phyloP scores from a whole-genome alignment of 2,797 vertebrate genomes.

The Sebastes itinus region DNA sequence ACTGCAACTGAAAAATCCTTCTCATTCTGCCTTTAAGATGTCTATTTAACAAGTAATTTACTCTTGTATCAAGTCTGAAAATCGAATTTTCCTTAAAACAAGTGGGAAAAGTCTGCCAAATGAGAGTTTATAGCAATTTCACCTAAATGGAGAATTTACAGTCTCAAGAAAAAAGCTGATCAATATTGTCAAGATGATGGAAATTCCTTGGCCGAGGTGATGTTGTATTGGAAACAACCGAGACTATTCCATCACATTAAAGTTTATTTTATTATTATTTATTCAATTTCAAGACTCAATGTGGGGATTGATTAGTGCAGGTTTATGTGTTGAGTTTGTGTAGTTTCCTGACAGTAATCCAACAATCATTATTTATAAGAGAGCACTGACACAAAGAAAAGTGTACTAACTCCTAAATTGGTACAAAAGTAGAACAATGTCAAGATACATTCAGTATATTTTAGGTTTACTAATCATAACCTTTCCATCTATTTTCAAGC shows the following conservation, averaged over 20 bases:
- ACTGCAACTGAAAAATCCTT: not conserved
- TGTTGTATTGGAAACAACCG: not conserved
- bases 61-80: not conserved
- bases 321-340: not conserved
- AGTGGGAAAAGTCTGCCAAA: not conserved
- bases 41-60: slow-evolving; percentile 14
- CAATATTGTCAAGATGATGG: not conserved
- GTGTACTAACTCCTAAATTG: not conserved
- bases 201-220: rapidly evolving
- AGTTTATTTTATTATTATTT: not conserved
- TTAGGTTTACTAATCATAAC: not conserved
- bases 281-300: not conserved
- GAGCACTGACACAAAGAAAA: not conserved
- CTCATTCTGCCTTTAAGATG: not conserved
- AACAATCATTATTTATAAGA: not conserved
- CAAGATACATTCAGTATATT: not conserved
- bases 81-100: slow-evolving; percentile 4
- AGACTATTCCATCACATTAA: not conserved
- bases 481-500: slow-evolving; percentile 1
- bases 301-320: not conserved
- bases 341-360: not conserved
- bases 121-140: not conserved
- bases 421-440: not conserved
- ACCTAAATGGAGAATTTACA: not conserved
- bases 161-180: not conserved